Evolutionary conservation across 2,113 vertebrate genomes (phyloP), one percentile per base, ranked within the genome.

Genomic region (Ceyx cyanopectus): DNA sequence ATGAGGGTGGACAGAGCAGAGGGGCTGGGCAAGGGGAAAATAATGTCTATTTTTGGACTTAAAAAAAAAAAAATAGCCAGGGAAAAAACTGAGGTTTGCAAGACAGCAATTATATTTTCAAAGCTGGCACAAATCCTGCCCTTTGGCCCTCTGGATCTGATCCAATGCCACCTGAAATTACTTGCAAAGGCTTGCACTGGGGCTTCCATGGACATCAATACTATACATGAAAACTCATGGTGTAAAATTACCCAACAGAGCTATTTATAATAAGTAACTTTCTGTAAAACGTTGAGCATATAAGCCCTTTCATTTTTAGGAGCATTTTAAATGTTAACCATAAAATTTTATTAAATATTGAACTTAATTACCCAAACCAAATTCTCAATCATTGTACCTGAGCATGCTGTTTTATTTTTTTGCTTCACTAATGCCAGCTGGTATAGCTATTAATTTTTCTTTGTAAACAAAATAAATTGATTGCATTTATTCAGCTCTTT

Each of bases 341-440:
- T 89, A 90, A 92, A 87, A 87, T 94, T 92, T 90, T 90, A 88
- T 82, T 81, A 58, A 16, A 34, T 23, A 84, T 81, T 89, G 90
- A 95, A 94, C 45, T 65, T 81, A 84, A 96, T 89, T 90, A 89
- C 74, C 69, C 30, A 51, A 82, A 95, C 69, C 61, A 87, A 95
- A 95, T 80, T 70, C 61, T 63, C 79, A 56, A 0, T 90, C 83
- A 80, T 85, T 67, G 18, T 86, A 93, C 79, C 92, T 91, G n/a
- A 53, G 54, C 61, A 50, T 34, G 40, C 29, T 50, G 23, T 6
- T 90, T 90, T 54, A 65, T 32, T 68, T 82, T 88, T 89, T 95
- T 79, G 58, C 58, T 68, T 90, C 67, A 40, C 41, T 81, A 53
- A 68, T 41, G 48, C 46, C 81, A 92, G 80, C 41, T 62, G 74